Evolutionary conservation across 2,888 invertebrate genomes (phyloP).

Genomic region (Amphipoea lucens): DNA sequence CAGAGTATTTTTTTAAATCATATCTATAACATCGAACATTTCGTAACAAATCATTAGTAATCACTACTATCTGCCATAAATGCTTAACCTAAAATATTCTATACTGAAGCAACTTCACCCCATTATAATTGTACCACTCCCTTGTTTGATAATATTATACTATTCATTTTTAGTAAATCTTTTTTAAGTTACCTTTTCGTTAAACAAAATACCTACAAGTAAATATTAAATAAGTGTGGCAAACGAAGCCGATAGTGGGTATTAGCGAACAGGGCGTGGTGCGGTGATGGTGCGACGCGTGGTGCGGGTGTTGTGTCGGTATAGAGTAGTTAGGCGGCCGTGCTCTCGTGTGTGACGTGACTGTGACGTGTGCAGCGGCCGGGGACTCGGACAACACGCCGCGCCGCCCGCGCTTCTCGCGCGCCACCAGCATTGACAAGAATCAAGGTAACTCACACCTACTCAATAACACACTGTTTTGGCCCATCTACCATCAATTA

Average conservation of each 20-base stretch:
- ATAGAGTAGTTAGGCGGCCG: slow-evolving; percentile 58
- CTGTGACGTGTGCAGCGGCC: slow-evolving; percentile 72
- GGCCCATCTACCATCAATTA: neutral
- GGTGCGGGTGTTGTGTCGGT: slow-evolving; percentile 66
- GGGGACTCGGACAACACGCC: slow-evolving; percentile 81
- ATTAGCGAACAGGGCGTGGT: slow-evolving; percentile 24
- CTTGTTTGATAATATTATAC: slow-evolving; percentile 12
- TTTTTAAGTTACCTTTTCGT: neutral
- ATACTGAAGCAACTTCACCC: slow-evolving; percentile 70
- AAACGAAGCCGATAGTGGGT: neutral
- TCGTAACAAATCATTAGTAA: slow-evolving; percentile 75
- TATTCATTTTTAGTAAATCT: neutral
- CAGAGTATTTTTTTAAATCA: slow-evolving; percentile 76
- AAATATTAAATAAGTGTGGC: neutral
- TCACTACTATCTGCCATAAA: slow-evolving; percentile 70
- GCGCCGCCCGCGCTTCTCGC: slow-evolving; percentile 89
- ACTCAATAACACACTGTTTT: slow-evolving; percentile 25
- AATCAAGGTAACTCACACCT: slow-evolving; percentile 81
- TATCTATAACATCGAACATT: slow-evolving; percentile 68
- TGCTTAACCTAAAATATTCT: slow-evolving; percentile 56
- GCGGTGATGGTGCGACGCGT: slow-evolving; percentile 23
- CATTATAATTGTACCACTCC: slow-evolving; percentile 33
- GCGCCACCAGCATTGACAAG: slow-evolving; percentile 89
- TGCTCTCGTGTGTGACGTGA: slow-evolving; percentile 57
- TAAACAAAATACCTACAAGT: neutral